Evolutionary conservation across 2,888 invertebrate genomes (phyloP).

Genomic region (Tortricodes alternella): DNA sequence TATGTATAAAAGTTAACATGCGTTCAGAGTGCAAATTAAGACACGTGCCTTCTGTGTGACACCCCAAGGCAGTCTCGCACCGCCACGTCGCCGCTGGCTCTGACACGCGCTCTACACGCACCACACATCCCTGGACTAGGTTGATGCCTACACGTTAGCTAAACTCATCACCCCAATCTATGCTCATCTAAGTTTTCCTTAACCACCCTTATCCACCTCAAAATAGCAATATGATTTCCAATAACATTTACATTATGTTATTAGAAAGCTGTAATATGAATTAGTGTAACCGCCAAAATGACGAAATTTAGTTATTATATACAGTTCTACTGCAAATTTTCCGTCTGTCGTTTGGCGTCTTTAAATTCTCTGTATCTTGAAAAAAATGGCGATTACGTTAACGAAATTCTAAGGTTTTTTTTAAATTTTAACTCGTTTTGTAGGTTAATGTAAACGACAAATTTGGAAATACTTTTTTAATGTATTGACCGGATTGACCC

Average conservation of each 20-base stretch:
- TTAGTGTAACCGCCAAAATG: too few relatives aligned
- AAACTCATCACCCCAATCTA: slow-evolving; percentile 49
- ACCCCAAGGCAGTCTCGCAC: slow-evolving; percentile 28
- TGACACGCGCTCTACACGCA: slow-evolving; percentile 53
- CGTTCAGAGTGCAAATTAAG: slow-evolving; percentile 59
- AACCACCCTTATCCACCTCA: slow-evolving; percentile 12
- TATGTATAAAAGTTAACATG: slow-evolving; percentile 51
- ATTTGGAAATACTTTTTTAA: too few relatives aligned
- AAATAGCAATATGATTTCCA: slow-evolving; percentile 28
- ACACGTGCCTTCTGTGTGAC: slow-evolving; percentile 32
- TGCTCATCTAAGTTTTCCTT: slow-evolving; percentile 71
- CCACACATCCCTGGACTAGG: slow-evolving; percentile 50
- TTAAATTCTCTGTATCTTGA: too few relatives aligned
- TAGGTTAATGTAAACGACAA: too few relatives aligned
- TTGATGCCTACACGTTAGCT: slow-evolving; percentile 36
- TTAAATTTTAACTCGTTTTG: too few relatives aligned
- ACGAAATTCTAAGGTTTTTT: too few relatives aligned
- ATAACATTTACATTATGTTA: slow-evolving; percentile 33
- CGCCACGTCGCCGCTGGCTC: slow-evolving; percentile 49
- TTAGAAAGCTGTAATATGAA: slow-evolving; percentile 33
- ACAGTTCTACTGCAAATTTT: too few relatives aligned
- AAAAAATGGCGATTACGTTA: too few relatives aligned
- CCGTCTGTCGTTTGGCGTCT: too few relatives aligned
- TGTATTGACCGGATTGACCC: too few relatives aligned
- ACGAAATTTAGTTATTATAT: too few relatives aligned